Evolutionary conservation across 2,888 invertebrate genomes (phyloP).

Genomic region (Syrphus vitripennis): DNA sequence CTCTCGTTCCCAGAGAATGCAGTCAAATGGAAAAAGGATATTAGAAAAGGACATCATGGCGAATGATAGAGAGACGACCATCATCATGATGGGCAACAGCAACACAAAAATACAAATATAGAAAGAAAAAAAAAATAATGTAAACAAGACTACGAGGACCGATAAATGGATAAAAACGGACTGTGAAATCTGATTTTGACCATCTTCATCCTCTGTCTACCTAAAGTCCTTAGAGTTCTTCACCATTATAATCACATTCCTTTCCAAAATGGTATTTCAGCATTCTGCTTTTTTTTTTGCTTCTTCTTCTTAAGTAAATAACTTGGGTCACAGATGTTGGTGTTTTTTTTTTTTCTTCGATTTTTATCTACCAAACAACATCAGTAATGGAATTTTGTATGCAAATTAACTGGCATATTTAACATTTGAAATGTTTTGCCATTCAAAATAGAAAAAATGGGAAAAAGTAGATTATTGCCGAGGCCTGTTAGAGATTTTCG

Average conservation of each 20-base stretch:
- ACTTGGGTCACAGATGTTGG: slow-evolving; percentile 22
- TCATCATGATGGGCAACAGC: not conserved
- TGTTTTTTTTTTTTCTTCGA: not conserved
- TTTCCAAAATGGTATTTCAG: not conserved
- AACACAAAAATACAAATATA: not conserved
- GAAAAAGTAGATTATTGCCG: not conserved
- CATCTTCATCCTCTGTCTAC: not conserved
- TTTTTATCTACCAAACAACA: not conserved
- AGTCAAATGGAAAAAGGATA: slow-evolving; percentile 68
- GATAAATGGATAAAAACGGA: slow-evolving; percentile 49
- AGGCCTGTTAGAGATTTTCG: not conserved
- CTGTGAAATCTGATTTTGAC: slow-evolving; percentile 59
- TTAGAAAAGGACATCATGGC: slow-evolving; percentile 34
- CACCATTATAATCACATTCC: slow-evolving; percentile 41
- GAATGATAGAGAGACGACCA: not conserved
- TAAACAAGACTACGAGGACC: not conserved
- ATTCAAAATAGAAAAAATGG: slow-evolving; percentile 1
- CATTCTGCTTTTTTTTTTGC: slow-evolving; percentile 17
- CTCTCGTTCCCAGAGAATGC: slow-evolving; percentile 19
- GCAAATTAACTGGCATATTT: slow-evolving; percentile 35
- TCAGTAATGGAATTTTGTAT: slow-evolving; percentile 18
- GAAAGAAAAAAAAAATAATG: not conserved
- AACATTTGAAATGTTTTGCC: slow-evolving; percentile 21
- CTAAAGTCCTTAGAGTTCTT: not conserved
- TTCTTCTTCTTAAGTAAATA: not conserved